Percentiles rank a stretch among this genome's conserved stretches.
Evolutionary conservation across 2,797 vertebrate species (phyloP).

Genomic region (Chrosomus eos): DNA sequence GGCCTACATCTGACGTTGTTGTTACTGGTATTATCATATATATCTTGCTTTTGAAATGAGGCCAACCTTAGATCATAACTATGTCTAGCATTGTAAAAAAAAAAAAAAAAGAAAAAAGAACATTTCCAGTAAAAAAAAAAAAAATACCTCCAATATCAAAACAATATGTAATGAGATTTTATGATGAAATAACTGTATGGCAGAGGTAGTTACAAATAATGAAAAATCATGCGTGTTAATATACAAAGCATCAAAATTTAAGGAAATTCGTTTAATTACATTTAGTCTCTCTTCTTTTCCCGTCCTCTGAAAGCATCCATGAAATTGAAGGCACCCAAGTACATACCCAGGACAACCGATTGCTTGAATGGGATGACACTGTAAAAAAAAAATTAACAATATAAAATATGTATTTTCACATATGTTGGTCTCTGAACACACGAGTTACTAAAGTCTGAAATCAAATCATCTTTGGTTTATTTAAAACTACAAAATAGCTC

Average conservation of each 20-base stretch:
- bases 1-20: not conserved
- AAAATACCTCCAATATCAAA: not conserved
- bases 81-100: not conserved
- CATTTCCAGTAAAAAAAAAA: not conserved
- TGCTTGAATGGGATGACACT: constrained; percentile 82
- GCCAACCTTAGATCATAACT: not conserved
- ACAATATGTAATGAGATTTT: not conserved
- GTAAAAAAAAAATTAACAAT: constrained; percentile 45
- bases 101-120: not conserved
- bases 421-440: not conserved
- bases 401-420: not conserved
- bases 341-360: constrained; percentile 65
- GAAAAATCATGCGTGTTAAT: not conserved
- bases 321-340: constrained; percentile 67
- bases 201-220: constrained; percentile 2
- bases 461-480: not conserved
- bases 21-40: not conserved
- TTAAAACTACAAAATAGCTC: not conserved
- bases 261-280: not conserved
- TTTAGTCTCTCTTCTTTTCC: constrained; percentile 69
- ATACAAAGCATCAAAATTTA: not conserved
- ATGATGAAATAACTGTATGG: constrained; percentile 1
- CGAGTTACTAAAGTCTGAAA: not conserved
- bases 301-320: constrained; percentile 83
- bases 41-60: not conserved